Evolutionary conservation across 2,797 vertebrate genomes (phyloP).

Genomic region (Sebastes minor): DNA sequence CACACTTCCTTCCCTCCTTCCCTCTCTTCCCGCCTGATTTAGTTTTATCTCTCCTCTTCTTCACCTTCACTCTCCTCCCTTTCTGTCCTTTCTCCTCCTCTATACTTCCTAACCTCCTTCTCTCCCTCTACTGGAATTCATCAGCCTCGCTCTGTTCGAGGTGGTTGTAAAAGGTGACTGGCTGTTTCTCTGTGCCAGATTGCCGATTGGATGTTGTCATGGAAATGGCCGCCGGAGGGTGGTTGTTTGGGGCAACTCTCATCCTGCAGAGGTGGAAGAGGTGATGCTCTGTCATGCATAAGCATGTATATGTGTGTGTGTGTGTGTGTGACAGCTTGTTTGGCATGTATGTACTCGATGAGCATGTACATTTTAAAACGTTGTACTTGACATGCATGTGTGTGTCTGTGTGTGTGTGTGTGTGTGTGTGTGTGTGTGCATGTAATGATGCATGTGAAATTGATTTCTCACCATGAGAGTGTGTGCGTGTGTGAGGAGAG

Average conservation of each 20-base stretch:
- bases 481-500: neutral
- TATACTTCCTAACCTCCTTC: neutral
- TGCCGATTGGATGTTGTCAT: conserved; percentile 42
- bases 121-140: conserved; percentile 13
- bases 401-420: too few relatives aligned
- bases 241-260: neutral
- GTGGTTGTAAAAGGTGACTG: conserved; percentile 16
- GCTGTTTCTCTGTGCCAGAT: neutral
- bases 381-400: neutral
- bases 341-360: neutral
- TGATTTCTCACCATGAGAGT: neutral
- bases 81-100: neutral
- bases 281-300: conserved; percentile 23
- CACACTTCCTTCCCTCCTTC: too few relatives aligned
- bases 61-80: neutral
- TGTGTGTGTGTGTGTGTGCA: too few relatives aligned
- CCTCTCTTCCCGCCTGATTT: neutral
- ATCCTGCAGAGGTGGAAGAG: conserved; percentile 16
- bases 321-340: neutral
- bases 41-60: neutral
- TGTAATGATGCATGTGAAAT: neutral
- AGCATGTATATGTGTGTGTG: neutral
- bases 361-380: conserved; percentile 2
- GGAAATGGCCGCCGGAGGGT: conserved; percentile 19
- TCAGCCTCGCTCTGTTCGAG: neutral